These are phyloP conservation scores for Sclerurus mexicanus DNA, from an alignment of 2,113 vertebrate genomes.

Conservation along the genomic window DNA sequence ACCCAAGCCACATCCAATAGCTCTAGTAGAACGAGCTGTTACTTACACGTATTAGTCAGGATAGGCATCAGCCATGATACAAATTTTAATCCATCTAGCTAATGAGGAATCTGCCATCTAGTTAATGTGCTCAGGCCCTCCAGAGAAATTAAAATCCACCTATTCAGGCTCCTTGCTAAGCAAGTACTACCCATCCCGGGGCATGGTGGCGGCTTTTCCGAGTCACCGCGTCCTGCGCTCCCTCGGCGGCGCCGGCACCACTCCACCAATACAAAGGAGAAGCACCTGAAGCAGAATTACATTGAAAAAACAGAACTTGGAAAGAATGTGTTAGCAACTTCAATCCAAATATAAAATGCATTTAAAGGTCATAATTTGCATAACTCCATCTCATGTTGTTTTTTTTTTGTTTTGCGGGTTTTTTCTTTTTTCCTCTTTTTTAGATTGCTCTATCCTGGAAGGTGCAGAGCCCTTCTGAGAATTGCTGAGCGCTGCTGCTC, in stretches of 20 bases:
- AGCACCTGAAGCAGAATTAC: constrained; percentile 12
- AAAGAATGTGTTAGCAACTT: constrained; percentile 43
- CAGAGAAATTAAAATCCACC: constrained; percentile 64
- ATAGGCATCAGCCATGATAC: constrained; percentile 64
- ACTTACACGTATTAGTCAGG: constrained; percentile 66
- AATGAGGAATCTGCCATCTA: constrained; percentile 66
- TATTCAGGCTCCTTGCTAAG: neutral
- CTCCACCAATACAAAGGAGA: neutral
- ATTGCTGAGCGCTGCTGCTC: neutral
- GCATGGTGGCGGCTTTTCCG: neutral
- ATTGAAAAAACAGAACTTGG: constrained; percentile 40
- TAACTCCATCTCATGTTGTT: constrained; percentile 59
- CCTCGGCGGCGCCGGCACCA: neutral
- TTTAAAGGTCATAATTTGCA: constrained; percentile 64
- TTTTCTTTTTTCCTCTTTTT: neutral
- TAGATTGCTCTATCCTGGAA: constrained; percentile 19
- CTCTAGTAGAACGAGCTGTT: constrained; percentile 58
- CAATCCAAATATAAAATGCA: constrained; percentile 64
- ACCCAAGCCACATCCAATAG: constrained; percentile 65
- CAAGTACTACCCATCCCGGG: neutral
- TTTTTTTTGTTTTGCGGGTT: constrained; percentile 51
- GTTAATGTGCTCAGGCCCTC: constrained; percentile 24
- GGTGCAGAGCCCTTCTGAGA: neutral
- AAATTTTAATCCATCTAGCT: constrained; percentile 70
- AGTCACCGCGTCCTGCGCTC: neutral